phyloP scores from a whole-genome alignment of 2,797 vertebrate species.

The Taeniopygia guttata region DNA sequence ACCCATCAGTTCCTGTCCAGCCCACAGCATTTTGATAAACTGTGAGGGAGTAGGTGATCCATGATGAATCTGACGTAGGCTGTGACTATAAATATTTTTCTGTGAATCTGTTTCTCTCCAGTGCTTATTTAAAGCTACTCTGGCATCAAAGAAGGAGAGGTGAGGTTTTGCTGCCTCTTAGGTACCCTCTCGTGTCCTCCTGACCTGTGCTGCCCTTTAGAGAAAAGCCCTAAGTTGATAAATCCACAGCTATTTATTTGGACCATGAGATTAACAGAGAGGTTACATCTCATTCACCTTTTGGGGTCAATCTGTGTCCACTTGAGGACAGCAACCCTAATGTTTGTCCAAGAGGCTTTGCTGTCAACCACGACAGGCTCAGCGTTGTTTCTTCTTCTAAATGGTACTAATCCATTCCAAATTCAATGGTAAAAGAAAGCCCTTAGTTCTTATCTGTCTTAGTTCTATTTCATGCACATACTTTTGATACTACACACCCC shows the following conservation, averaged over 20 bases:
- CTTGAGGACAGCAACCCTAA: background rate
- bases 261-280: background rate
- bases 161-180: background rate
- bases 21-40: background rate
- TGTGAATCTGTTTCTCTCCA: background rate
- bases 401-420: background rate
- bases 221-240: background rate
- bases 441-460: background rate
- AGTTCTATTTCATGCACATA: background rate
- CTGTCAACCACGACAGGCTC: background rate
- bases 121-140: background rate
- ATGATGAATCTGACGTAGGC: background rate
- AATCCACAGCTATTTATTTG: slow-evolving; percentile 2
- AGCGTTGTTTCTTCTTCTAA: background rate
- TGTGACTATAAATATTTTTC: background rate
- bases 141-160: background rate
- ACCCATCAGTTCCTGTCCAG: background rate
- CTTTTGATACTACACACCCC: background rate
- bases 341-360: background rate
- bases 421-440: background rate
- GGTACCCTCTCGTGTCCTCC: background rate
- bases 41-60: background rate
- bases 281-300: background rate
- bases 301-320: background rate
- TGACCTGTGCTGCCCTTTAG: background rate